Evolutionary conservation across 2,888 invertebrate species (phyloP).

Genomic region (Phorcus lineatus): DNA sequence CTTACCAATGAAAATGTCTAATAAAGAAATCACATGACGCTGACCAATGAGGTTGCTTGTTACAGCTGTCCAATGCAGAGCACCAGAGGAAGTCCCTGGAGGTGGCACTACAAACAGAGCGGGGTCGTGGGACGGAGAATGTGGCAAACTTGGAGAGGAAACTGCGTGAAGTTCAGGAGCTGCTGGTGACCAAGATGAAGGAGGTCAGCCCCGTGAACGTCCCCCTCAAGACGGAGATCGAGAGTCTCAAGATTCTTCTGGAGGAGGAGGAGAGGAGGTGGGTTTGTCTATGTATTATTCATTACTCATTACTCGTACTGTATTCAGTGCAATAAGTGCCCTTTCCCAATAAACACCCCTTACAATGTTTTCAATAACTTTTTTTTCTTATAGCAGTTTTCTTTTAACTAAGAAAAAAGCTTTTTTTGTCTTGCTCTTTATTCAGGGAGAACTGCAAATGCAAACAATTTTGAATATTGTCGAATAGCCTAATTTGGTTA

Average conservation of each 20-base stretch:
- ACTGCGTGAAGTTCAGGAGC: slow-evolving; percentile 68
- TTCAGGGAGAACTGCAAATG: too few species aligned
- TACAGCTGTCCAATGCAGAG: slow-evolving; percentile 60
- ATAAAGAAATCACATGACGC: too few species aligned
- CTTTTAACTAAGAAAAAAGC: too few species aligned
- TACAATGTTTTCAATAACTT: too few species aligned
- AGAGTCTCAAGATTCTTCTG: slow-evolving; percentile 66
- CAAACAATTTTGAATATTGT: too few species aligned
- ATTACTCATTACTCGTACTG: too few species aligned
- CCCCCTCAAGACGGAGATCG: slow-evolving; percentile 72
- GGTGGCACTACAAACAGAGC: slow-evolving; percentile 55
- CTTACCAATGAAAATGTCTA: too few species aligned
- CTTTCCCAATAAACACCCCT: too few species aligned
- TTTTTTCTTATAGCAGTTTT: too few species aligned
- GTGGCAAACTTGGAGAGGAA: slow-evolving; percentile 64
- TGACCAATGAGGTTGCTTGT: neutral
- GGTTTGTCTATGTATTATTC: neutral
- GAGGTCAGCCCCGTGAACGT: slow-evolving; percentile 64
- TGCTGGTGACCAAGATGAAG: slow-evolving; percentile 69
- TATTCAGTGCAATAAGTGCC: too few species aligned
- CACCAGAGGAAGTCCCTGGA: slow-evolving; percentile 64
- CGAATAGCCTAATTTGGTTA: too few species aligned
- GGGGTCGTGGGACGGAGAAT: slow-evolving; percentile 52
- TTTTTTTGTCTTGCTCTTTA: too few species aligned
- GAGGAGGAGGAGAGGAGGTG: slow-evolving; percentile 73